Percentiles rank a stretch among this genome's conserved stretches.
These are phyloP conservation scores for Cyanoderma ruficeps DNA, from an alignment of 2,113 vertebrate species.

Conservation along the genomic window DNA sequence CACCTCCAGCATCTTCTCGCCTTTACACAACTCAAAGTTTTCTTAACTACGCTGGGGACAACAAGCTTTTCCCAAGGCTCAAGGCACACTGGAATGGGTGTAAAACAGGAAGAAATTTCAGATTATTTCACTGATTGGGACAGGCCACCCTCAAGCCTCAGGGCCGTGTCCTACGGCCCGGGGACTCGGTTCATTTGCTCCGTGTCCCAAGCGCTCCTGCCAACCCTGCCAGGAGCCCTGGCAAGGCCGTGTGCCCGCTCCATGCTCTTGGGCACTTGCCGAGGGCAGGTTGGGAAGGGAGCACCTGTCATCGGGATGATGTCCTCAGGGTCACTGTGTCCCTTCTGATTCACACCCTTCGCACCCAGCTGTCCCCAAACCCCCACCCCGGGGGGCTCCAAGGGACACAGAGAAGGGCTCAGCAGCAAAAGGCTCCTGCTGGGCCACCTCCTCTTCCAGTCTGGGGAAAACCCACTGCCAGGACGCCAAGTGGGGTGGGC, in stretches of 20 bases:
- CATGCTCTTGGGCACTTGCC: not conserved
- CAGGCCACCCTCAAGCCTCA: not conserved
- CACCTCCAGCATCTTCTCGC: not conserved
- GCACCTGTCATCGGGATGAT: not conserved
- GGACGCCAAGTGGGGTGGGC: rapidly evolving
- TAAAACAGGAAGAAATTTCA: not conserved
- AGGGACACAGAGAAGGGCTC: not conserved
- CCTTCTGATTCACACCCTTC: not conserved
- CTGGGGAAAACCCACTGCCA: not conserved
- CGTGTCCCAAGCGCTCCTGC: rapidly evolving
- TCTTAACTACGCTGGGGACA: rapidly evolving
- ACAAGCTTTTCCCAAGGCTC: not conserved
- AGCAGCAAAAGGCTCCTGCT: not conserved
- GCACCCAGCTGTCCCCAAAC: not conserved
- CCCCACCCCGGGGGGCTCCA: not conserved
- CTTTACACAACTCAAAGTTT: not conserved
- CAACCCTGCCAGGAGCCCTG: not conserved
- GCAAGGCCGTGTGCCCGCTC: not conserved
- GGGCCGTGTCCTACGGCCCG: rapidly evolving
- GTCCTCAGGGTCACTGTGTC: not conserved
- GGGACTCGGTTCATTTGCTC: too few species aligned
- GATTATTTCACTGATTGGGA: rapidly evolving
- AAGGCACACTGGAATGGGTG: rapidly evolving
- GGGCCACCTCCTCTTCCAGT: not conserved
- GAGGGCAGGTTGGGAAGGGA: not conserved